Evolutionary conservation across 2,797 vertebrate species (phyloP), one percentile per base, ranked within the genome.

Genomic region (Spizella passerina): DNA sequence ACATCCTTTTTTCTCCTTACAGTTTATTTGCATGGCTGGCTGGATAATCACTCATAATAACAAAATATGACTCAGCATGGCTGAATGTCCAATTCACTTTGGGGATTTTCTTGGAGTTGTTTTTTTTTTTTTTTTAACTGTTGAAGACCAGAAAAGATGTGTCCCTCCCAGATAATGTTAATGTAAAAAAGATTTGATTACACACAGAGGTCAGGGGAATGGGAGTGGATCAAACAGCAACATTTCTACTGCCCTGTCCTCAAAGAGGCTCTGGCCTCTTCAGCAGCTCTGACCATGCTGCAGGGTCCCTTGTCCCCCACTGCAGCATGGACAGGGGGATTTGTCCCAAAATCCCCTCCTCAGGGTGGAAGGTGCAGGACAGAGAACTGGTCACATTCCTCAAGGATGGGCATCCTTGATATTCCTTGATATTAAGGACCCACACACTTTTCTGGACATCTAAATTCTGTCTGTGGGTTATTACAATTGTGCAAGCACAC

Each of bases 41-140:
- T 92, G 82, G 56, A 88, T 91, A 92, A 96, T 93, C 90, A 94
- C 56, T 66, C 80, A 22, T 92, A 90, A 93, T 80, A 93, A 94
- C 85, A 73, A 86, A 93, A 87, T 79, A 63, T 96, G 97, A 97
- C 90, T 97, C 93, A 97, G 94, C 90, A 88, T 4, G 44, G 65
- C 29, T 68, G 55, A 86, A 75, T 39, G 66, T 81, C 70, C 78
- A 63, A 75, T 90, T 94, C 0, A 3, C 80, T 84, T 56, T 9
- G 20, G 56, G 49, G 70, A 68, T 90, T 90, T 77, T 94, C 66
- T 64, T 63, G 6, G 24, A 68, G 14, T 7, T 1, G 12, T 5
- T 19, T 29, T 56, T 50, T 29, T 65, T 56, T 52, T 52, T 29
- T 65, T 50, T 72, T 68, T 6, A 88, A 94, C 61, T 66, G 23